Conservation (phyloP, 2,888 invertebrate species). For the Cybosia mesomella region DNA sequence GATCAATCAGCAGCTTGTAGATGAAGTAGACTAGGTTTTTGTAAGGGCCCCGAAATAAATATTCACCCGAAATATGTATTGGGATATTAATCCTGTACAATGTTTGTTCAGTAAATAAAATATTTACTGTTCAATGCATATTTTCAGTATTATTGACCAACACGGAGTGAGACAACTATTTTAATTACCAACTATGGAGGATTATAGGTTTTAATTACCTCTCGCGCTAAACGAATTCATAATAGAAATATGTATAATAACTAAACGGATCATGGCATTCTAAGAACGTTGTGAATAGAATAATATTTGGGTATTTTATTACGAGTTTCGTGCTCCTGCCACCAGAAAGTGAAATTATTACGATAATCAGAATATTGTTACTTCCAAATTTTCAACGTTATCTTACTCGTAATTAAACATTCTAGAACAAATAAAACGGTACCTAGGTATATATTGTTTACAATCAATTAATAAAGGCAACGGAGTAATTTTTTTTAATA, state of each 20-base stretch:
- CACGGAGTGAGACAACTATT: slow-evolving; percentile 47
- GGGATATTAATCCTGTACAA: too few species aligned
- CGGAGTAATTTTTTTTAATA: not conserved
- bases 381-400: not conserved
- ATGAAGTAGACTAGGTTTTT: too few species aligned
- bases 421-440: not conserved
- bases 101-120: too few species aligned
- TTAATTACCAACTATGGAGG: slow-evolving; percentile 41
- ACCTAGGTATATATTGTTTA: not conserved
- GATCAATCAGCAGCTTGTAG: too few species aligned
- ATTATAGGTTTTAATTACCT: slow-evolving; percentile 52
- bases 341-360: not conserved
- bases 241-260: slow-evolving; percentile 41
- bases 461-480: not conserved
- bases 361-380: not conserved
- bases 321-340: not conserved
- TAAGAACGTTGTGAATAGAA: slow-evolving; percentile 6
- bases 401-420: not conserved
- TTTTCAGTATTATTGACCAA: slow-evolving; percentile 32
- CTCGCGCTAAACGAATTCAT: slow-evolving; percentile 32
- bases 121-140: slow-evolving; percentile 2
- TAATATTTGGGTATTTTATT: not conserved
- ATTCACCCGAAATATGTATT: too few species aligned
- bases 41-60: too few species aligned
- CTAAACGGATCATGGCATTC: slow-evolving; percentile 14